Evolutionary conservation across 2,888 invertebrate species (phyloP), one percentile per base, ranked within the genome.

Genomic region (Agapostemon virescens): DNA sequence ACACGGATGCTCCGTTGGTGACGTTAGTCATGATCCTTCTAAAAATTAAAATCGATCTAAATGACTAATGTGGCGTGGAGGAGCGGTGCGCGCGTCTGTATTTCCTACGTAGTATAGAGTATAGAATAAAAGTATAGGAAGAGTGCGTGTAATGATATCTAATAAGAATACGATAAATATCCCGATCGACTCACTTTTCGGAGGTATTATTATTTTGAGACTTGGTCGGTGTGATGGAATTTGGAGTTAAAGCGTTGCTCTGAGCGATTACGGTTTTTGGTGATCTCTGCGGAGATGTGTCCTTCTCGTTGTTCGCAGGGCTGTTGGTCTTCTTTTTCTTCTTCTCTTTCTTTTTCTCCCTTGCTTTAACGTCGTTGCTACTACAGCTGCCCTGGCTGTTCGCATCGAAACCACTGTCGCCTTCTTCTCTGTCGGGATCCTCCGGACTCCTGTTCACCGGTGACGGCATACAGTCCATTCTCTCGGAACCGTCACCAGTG

Each of bases 311-410:
- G 72, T 79, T 88, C 33, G 76, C 86, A 17, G 87, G 85, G 78
- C 88, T 90, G 30, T 38, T 80, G 2, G 58, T 40, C 85, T 94
- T 94, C 90, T 94, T 95, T 89, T 95, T 95, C 89, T 96, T 96
- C 89, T 95, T 95, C 84, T 95, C 95, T 88, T 95, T 96, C 85
- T 95, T 93, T 88, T 94, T 95, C 72, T 95, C 95, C 79, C 95
- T 95, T 52, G 95, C 95, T 91, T 97, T 97, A 76, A 96, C 96
- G 90, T 97, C 97, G 83, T 96, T 97, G 87, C 97, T 97, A 67
- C 97, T 97, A 92, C 97, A 97, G 79, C 97, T 97, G 67, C 97
- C 97, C 94, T 97, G 97, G 88, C 96, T 96, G 93, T 97, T 97
- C 80, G 96, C 96, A 92, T 98, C 98, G 88, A 98, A 97, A 83